phyloP scores from a whole-genome alignment of 1,140 invertebrate species.

The Pachyrhynchus sulphureomaculatus region DNA sequence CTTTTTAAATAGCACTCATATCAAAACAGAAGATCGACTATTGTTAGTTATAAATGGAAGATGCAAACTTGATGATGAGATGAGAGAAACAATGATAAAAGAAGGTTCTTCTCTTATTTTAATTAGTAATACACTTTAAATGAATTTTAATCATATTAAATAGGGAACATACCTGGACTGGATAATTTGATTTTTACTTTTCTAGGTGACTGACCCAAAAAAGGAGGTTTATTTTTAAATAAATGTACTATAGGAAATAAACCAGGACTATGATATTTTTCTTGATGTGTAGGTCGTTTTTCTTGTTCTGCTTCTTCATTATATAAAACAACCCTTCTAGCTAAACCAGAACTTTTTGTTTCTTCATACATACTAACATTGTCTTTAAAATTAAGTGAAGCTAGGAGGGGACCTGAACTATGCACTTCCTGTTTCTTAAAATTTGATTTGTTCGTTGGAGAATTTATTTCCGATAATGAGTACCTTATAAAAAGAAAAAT shows the following conservation, averaged over 20 bases:
- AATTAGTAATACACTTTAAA: no score
- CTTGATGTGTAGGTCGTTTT: constrained; percentile 35
- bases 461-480: constrained; percentile 36
- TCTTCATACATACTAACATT: constrained; percentile 50
- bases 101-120: no score
- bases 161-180: constrained; percentile 50
- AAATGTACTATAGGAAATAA: constrained; percentile 48
- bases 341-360: constrained; percentile 53
- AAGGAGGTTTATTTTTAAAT: constrained; percentile 44
- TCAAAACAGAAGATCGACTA: no score
- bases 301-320: constrained; percentile 44
- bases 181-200: constrained; percentile 50
- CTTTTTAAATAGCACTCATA: no score
- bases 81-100: no score
- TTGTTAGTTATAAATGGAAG: no score
- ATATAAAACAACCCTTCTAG: constrained; percentile 52
- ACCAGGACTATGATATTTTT: constrained; percentile 47
- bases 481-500: constrained; percentile 30
- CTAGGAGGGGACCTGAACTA: constrained; percentile 40
- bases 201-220: constrained; percentile 38
- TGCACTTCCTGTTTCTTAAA: constrained; percentile 1
- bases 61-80: no score
- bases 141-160: no score
- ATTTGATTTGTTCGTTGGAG: constrained; percentile 20
- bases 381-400: constrained; percentile 39